Evolutionary conservation across 2,888 invertebrate species (phyloP).

Genomic region (Drosophila dives): DNA sequence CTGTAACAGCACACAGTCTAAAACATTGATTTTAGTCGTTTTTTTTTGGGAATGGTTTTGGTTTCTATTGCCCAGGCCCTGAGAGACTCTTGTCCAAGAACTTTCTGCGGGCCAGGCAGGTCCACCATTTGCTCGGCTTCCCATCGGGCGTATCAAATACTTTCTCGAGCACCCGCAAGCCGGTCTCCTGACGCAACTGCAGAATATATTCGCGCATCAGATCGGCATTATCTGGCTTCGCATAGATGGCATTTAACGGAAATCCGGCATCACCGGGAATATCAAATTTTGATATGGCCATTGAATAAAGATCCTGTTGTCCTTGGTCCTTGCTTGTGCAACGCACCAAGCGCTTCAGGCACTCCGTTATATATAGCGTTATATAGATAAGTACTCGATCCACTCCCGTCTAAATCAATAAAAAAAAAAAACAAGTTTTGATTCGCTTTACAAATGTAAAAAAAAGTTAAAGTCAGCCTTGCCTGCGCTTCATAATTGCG

Average conservation of each 20-base stretch:
- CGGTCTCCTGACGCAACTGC: slow-evolving; percentile 98
- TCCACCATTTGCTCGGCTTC: slow-evolving; percentile 99
- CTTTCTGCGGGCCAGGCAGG: slow-evolving; percentile 99
- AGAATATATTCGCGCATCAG: slow-evolving; percentile 96
- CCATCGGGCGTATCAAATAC: slow-evolving; percentile 95
- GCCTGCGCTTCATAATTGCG: slow-evolving; percentile 99
- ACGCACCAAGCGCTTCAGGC: slow-evolving; percentile 96
- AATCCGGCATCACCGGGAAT: slow-evolving; percentile 98
- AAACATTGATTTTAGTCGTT: slow-evolving; percentile 20
- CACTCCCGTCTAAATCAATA: slow-evolving; percentile 91
- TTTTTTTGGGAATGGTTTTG: slow-evolving; percentile 1
- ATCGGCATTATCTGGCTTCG: slow-evolving; percentile 94
- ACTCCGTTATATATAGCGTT: slow-evolving; percentile 98
- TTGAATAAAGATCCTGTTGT: slow-evolving; percentile 96
- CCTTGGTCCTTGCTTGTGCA: slow-evolving; percentile 96
- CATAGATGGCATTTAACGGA: slow-evolving; percentile 97
- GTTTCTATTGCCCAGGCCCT: slow-evolving; percentile 75
- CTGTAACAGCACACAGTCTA: slow-evolving; percentile 40
- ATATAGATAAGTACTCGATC: slow-evolving; percentile 98
- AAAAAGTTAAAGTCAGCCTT: slow-evolving; percentile 69
- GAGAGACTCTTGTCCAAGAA: slow-evolving; percentile 99
- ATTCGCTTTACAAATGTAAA: slow-evolving; percentile 85
- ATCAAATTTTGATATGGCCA: slow-evolving; percentile 97
- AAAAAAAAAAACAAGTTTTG: not conserved
- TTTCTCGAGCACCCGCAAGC: slow-evolving; percentile 94